phyloP scores from a whole-genome alignment of 1,140 invertebrate genomes.

The Aphidius ervi region DNA sequence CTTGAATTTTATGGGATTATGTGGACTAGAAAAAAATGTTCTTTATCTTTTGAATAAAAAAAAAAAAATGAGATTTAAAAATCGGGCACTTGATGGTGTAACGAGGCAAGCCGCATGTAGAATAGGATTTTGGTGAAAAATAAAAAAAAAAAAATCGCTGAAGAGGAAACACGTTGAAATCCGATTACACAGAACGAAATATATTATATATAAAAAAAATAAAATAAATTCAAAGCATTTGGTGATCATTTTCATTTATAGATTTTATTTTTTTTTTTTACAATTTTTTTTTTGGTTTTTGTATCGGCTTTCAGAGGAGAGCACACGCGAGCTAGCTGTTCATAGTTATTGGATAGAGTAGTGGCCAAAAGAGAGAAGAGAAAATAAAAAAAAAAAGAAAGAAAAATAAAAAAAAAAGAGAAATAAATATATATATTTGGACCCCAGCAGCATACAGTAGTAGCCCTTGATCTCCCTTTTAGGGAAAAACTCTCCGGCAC shows the following conservation, averaged over 20 bases:
- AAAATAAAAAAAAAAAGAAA: too few species aligned
- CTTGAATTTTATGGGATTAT: too few species aligned
- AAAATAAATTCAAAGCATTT: too few species aligned
- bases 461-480: slow-evolving; percentile 8
- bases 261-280: slow-evolving; percentile 18
- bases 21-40: too few species aligned
- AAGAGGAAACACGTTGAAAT: slow-evolving; percentile 26
- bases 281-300: slow-evolving; percentile 25
- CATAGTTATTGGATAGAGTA: slow-evolving; percentile 22
- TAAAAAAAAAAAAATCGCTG: not conserved
- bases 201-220: slow-evolving; percentile 9
- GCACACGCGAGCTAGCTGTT: slow-evolving; percentile 16
- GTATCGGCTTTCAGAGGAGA: slow-evolving; percentile 25
- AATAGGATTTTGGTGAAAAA: not conserved
- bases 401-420: not conserved
- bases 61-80: too few species aligned
- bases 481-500: slow-evolving; percentile 24
- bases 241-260: slow-evolving; percentile 32
- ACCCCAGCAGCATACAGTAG: not conserved
- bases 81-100: slow-evolving; percentile 2
- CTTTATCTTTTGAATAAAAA: too few species aligned
- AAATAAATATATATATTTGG: slow-evolving; percentile 1
- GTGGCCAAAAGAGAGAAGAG: not conserved
- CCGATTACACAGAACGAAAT: slow-evolving; percentile 34
- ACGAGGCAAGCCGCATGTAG: not conserved